phyloP scores from a whole-genome alignment of 2,113 vertebrate genomes.

The Pseudolaguvia tuberculata region DNA sequence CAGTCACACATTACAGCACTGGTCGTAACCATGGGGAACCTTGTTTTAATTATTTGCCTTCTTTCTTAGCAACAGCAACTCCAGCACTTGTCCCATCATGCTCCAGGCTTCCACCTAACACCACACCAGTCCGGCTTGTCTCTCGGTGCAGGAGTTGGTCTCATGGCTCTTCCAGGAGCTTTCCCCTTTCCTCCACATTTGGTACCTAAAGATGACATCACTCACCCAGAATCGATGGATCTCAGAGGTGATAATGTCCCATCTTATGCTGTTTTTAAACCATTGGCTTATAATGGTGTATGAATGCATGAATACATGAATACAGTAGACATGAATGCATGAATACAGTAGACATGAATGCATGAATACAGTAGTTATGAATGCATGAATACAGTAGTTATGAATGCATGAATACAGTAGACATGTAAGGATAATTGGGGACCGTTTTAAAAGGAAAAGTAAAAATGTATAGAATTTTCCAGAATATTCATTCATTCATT shows the following conservation, averaged over 20 bases:
- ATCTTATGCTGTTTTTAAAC: too few species aligned
- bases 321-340: too few species aligned
- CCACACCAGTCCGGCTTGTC: constrained; percentile 46
- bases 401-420: too few species aligned
- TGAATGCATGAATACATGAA: too few species aligned
- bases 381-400: too few species aligned
- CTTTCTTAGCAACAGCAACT: constrained; percentile 47
- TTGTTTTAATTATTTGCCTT: neutral
- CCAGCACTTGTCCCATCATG: constrained; percentile 52
- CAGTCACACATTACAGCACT: neutral
- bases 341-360: too few species aligned
- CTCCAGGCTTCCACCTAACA: constrained; percentile 42
- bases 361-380: too few species aligned
- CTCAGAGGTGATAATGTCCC: constrained; percentile 39
- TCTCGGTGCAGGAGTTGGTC: constrained; percentile 43
- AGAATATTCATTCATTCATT: too few species aligned
- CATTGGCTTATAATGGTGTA: too few species aligned
- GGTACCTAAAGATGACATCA: constrained; percentile 45
- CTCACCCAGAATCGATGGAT: constrained; percentile 35
- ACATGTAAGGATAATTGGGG: too few species aligned
- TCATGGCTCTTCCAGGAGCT: constrained; percentile 44
- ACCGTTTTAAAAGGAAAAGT: too few species aligned
- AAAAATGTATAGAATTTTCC: too few species aligned
- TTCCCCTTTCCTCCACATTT: constrained; percentile 44
- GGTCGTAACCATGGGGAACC: neutral